Base-by-base conservation (phyloP, 2,113 vertebrate species). In the Andinoacara biseriatus region DNA sequence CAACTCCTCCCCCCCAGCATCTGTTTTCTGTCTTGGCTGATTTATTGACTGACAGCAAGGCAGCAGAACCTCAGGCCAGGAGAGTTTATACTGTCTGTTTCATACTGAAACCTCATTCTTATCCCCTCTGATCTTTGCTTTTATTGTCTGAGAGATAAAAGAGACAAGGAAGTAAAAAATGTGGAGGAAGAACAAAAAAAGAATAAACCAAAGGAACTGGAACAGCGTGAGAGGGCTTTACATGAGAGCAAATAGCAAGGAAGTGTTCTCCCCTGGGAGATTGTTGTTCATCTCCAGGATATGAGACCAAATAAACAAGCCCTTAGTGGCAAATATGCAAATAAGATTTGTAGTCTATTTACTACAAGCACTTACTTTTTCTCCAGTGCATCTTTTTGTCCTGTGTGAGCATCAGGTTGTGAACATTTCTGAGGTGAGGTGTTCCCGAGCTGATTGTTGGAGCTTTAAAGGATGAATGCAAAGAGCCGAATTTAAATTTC, bases 1-100 rank as follows among this genome's bases (percentile, higher is more conserved):
- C 72, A 26, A 46, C 22, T 60, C 52, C 1, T 0, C 49, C 52
- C 79, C 76, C 59, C 26, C 29, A 8, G 43, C 84, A 90, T 84
- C 89, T 86, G 82, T 80, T 84, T 87, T 82, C 74, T 81, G 84
- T 91, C 80, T 59, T 3, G 65, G 3, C 65, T 78, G 74, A 90
- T 87, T 87, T 72, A 87, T 58, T 78, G 74, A 83, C 56, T 54
- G 87, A 83, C 74, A 15, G 57, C 3, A 11, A 46, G 35, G 83
- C 75, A 61, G 69, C 54, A 61, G 62, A 86, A 82, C 77, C 29
- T 81, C 62, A 26, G 74, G 40, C 79, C 76, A 56, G 43, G 22
- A 59, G 10, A 79, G 52, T 59, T 76, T 78, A 72, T 82, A 57
- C 61, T 60, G 76, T 78, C 57, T 74, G 69, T n/a, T 60, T 85